These are phyloP conservation scores for Nephila pilipes DNA, from an alignment of 1,140 invertebrate species.

Conservation along the genomic window DNA sequence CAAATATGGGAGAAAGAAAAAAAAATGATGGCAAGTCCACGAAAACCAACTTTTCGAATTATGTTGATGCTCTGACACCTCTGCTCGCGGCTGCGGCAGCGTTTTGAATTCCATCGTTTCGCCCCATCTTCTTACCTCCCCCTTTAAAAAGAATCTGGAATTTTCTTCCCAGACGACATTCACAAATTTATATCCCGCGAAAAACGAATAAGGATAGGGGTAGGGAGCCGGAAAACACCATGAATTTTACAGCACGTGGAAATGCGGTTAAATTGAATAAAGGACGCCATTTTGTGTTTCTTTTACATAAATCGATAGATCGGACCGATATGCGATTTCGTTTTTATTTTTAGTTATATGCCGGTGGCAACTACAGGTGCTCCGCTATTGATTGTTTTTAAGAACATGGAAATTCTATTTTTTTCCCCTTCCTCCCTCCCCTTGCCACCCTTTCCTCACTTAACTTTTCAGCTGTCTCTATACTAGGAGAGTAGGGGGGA, in stretches of 20 bases:
- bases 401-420: conserved; percentile 53
- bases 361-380: conserved; percentile 68
- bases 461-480: conserved; percentile 3
- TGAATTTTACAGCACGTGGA: conserved; percentile 68
- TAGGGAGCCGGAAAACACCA: conserved; percentile 31
- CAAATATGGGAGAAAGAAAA: not conserved
- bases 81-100: conserved; percentile 16
- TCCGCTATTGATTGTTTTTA: conserved; percentile 64
- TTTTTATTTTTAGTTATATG: conserved; percentile 55
- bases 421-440: not conserved
- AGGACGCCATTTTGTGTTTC: conserved; percentile 66
- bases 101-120: conserved; percentile 51
- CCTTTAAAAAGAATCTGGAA: conserved; percentile 30
- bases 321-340: not conserved
- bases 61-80: conserved; percentile 64
- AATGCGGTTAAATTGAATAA: conserved; percentile 69
- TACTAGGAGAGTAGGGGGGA: too few species aligned
- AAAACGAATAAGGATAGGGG: conserved; percentile 41
- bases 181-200: conserved; percentile 33
- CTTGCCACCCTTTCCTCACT: not conserved
- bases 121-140: not conserved
- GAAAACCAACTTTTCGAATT: conserved; percentile 38
- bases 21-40: not conserved
- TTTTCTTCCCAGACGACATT: conserved; percentile 49
- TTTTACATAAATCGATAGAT: conserved; percentile 70